phyloP scores from a whole-genome alignment of 2,113 vertebrate genomes.

The Scomber scombrus region DNA sequence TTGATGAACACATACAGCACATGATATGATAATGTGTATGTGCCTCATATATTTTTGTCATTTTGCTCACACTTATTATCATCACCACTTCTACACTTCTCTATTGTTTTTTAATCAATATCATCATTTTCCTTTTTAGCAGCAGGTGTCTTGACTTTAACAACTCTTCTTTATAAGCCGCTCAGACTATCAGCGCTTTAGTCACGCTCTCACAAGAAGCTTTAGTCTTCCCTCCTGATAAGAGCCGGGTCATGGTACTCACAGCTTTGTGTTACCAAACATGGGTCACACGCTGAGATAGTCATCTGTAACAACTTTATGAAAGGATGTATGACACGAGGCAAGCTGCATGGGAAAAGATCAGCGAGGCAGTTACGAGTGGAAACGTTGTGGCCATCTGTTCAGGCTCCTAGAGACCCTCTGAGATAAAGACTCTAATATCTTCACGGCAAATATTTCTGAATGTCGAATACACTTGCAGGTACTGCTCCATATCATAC shows the following conservation, averaged over 20 bases:
- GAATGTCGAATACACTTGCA: background rate
- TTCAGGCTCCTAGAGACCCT: slow-evolving; percentile 42
- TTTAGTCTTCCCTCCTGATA: slow-evolving; percentile 65
- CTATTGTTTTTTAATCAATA: slow-evolving; percentile 4
- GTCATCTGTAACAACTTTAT: slow-evolving; percentile 70
- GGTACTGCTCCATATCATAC: background rate
- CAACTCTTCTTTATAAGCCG: slow-evolving; percentile 66
- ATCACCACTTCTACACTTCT: background rate
- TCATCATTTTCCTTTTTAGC: slow-evolving; percentile 45
- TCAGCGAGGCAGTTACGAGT: slow-evolving; percentile 39
- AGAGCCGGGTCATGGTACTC: slow-evolving; percentile 59
- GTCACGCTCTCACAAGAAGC: slow-evolving; percentile 75
- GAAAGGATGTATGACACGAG: slow-evolving; percentile 52
- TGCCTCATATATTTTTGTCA: no score
- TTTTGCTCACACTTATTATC: background rate
- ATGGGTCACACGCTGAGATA: slow-evolving; percentile 53
- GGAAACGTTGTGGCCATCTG: slow-evolving; percentile 68
- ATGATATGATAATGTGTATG: no score
- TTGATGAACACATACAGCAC: slow-evolving; percentile 2
- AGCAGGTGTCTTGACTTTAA: slow-evolving; percentile 78
- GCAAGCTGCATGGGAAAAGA: slow-evolving; percentile 60
- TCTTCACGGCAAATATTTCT: slow-evolving; percentile 28
- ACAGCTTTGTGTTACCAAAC: slow-evolving; percentile 51
- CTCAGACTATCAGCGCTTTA: slow-evolving; percentile 76
- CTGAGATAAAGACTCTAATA: slow-evolving; percentile 11